Base-by-base conservation (phyloP, 2,888 invertebrate genomes). In the Zaprionus bogoriensis region DNA sequence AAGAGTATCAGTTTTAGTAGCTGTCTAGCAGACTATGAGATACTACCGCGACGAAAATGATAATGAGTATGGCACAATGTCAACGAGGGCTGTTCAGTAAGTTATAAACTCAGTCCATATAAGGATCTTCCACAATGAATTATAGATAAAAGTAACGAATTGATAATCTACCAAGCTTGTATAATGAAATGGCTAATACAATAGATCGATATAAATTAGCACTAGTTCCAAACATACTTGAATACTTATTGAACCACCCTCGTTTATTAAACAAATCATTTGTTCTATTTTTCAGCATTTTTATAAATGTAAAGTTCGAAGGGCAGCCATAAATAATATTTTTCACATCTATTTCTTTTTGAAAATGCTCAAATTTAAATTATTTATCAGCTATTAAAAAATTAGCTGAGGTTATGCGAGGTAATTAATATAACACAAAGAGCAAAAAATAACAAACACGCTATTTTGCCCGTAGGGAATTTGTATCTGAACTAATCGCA, bases 371-470 rank as follows among this genome's bases (percentile, higher is more conserved):
- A 62, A 60, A 63, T 65, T 68, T 65, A 55, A 66, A 71, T 66
- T 73, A 81, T 84, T 84, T 80, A 82, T 72, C 67, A 68, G 67
- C 67, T 60, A 75, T 70, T 78, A 63, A 80, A 75, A 75, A 82
- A 85, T 85, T 85, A 80, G 76, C 85, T 42, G 42, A 68, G 85
- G 67, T 62, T 84, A 69, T 46, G 41, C 12, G 22, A 30, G 25
- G 59, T 69, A 75, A 73, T 82, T 55, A 64, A 67, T 76, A 59
- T 45, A 28, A 41, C 30, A 52, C 46, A 55, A 19, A 20, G 3
- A n/a, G n/a, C n/a, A n/a, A 17, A 32, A 41, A 22, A 52, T 20
- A 38, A 48, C 64, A 57, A 42, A 42, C 39, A 17, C 0, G 19
- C 7, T 38, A n/a, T 52, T 62, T 48, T 27, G 32, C 42, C 10